Base-by-base conservation (phyloP, 1,140 invertebrate species). In the Notospermus geniculatus region DNA sequence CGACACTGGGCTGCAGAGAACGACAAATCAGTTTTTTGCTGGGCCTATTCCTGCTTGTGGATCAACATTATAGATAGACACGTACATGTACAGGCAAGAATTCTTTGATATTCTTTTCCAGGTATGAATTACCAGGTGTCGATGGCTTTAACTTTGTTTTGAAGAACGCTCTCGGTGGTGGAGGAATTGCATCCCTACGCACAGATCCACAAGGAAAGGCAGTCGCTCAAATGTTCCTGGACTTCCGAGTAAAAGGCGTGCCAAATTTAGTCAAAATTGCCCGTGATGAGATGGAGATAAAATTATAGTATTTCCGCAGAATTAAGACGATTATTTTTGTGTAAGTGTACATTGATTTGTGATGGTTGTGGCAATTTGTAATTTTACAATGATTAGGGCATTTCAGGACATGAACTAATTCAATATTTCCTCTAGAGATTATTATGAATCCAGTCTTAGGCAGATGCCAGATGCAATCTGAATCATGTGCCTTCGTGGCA, bases 151-250 rank as follows among this genome's bases (percentile, higher is more conserved):
- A 84, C 64, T 84, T 84, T 73, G 68, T 84, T 5, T 62, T 84
- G n/a, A 69, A 76, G 46, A 68, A 80, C 57, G 70, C 73, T 11
- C 69, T 84, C 17, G 83, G 82, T 22, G 83, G 83, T 41, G 83
- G 83, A 23, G 83, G 83, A 17, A 77, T 84, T 25, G 81, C 83
- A 5, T 84, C 83, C 9, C 69, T 84, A 45, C 63, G 82, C 25
- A 77, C 75, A 71, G 83, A 84, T 69, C 81, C 83, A 45, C 82
- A 81, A 78, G 80, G 83, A 23, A 84, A 84, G 73, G 82, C 79
- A 13, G 75, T 76, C 52, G 83, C 72, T 39, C 83, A 84, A 70
- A 79, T 82, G 69, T 60, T 84, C 28, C 71, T 82, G 13, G 81
- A 83, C 58, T 80, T 83, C 62, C 58, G 74, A 63, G 59, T 84